These are phyloP conservation scores for Acropternis orthonyx DNA, from an alignment of 2,797 vertebrate genomes.

Conservation along the genomic window DNA sequence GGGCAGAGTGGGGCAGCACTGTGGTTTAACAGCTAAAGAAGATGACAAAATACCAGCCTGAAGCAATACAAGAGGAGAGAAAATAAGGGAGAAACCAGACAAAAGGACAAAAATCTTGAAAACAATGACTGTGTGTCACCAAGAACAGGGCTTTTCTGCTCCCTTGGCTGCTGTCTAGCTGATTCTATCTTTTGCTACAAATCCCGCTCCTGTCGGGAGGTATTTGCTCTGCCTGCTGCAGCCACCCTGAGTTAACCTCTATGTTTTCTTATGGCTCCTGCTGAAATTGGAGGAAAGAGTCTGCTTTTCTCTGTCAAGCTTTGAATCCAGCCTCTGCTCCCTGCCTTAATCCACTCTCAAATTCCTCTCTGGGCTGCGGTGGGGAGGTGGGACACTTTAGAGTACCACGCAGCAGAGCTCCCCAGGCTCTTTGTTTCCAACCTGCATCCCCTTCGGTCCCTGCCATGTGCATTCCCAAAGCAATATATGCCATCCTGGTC, in stretches of 20 bases:
- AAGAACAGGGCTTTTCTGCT: background rate
- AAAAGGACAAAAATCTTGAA: conserved; percentile 33
- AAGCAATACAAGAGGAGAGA: background rate
- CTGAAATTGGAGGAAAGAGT: conserved; percentile 41
- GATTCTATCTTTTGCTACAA: conserved; percentile 45
- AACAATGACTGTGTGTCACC: conserved; percentile 37
- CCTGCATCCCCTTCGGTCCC: background rate
- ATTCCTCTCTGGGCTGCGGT: background rate
- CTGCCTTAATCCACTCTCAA: conserved; percentile 32
- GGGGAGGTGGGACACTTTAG: background rate
- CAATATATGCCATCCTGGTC: background rate
- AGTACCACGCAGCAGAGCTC: background rate
- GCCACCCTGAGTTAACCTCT: conserved; percentile 39
- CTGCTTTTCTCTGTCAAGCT: background rate
- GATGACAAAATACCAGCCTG: conserved; percentile 21
- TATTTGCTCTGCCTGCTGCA: conserved; percentile 46
- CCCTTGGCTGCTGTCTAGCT: conserved; percentile 3
- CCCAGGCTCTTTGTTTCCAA: background rate
- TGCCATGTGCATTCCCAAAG: background rate
- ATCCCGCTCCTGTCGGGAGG: background rate
- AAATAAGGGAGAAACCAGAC: conserved; percentile 32
- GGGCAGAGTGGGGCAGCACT: background rate
- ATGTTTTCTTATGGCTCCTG: conserved; percentile 17
- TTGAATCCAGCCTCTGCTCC: background rate
- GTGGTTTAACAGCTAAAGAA: conserved; percentile 42